Conservation (phyloP, 2,113 vertebrate genomes). For the Rutilus rutilus region DNA sequence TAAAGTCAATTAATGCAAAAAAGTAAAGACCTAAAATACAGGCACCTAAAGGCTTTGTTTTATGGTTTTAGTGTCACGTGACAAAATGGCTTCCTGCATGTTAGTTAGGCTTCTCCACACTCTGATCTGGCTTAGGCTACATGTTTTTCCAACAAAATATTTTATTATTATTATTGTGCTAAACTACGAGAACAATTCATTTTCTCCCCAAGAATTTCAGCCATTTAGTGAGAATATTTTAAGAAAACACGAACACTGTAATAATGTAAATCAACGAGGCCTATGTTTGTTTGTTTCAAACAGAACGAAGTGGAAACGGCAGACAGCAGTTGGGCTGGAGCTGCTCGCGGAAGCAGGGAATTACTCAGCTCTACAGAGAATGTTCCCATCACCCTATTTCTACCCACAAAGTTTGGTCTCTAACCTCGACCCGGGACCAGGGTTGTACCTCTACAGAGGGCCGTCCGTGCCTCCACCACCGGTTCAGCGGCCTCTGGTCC, state of each 20-base stretch:
- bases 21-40: neutral
- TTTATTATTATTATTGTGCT: too few species aligned
- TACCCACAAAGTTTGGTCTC: slow-evolving; percentile 86
- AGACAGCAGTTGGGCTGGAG: slow-evolving; percentile 87
- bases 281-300: slow-evolving; percentile 16
- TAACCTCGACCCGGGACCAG: slow-evolving; percentile 83
- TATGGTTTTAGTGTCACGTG: neutral
- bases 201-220: neutral
- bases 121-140: neutral
- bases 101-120: neutral
- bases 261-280: neutral
- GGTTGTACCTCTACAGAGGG: slow-evolving; percentile 85
- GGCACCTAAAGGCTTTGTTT: neutral
- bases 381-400: slow-evolving; percentile 87
- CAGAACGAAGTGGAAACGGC: slow-evolving; percentile 95
- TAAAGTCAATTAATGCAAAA: neutral
- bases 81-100: neutral
- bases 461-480: slow-evolving; percentile 82
- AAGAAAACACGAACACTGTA: neutral
- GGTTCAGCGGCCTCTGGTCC: slow-evolving; percentile 81
- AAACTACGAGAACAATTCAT: neutral
- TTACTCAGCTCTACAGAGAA: slow-evolving; percentile 83
- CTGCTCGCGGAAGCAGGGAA: slow-evolving; percentile 86
- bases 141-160: too few species aligned
- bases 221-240: neutral